Conservation (phyloP, 2,113 vertebrate species). For the Paracanthobrama guichenoti region DNA sequence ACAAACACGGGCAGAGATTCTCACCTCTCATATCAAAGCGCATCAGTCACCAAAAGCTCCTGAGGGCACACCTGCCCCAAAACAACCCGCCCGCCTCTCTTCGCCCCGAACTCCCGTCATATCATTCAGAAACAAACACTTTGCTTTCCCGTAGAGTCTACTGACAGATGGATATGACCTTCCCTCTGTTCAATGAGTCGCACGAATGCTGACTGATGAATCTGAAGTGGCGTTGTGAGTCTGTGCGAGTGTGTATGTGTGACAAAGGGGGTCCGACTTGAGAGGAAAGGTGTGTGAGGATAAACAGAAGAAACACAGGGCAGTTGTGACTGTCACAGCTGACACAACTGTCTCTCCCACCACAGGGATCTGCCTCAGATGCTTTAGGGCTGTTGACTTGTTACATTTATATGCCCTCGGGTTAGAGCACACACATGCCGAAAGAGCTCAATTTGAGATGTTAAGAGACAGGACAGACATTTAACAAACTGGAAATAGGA, state of each 20-base stretch:
- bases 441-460: slow-evolving; percentile 7
- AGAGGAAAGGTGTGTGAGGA: slow-evolving; percentile 35
- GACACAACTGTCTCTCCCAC: slow-evolving; percentile 33
- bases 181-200: slow-evolving; percentile 41
- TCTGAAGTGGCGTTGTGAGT: slow-evolving; percentile 21
- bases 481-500: slow-evolving; percentile 20
- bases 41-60: slow-evolving; percentile 1
- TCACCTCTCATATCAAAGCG: slow-evolving; percentile 5
- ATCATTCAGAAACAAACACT: slow-evolving; percentile 14
- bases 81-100: background rate
- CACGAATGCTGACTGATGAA: slow-evolving; percentile 52
- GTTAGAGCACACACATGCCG: background rate
- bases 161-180: slow-evolving; percentile 56
- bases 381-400: slow-evolving; percentile 25
- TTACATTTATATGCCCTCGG: slow-evolving; percentile 52
- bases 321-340: slow-evolving; percentile 49
- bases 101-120: slow-evolving; percentile 1
- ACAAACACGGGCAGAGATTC: background rate
- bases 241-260: slow-evolving; percentile 41
- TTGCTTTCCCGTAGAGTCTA: slow-evolving; percentile 3
- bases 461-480: slow-evolving; percentile 7
- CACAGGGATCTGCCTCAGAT: background rate
- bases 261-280: slow-evolving; percentile 34
- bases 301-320: slow-evolving; percentile 47
- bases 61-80: background rate